Conservation (phyloP, 64 coral and sea anemone species). For the Orbicella faveolata region DNA sequence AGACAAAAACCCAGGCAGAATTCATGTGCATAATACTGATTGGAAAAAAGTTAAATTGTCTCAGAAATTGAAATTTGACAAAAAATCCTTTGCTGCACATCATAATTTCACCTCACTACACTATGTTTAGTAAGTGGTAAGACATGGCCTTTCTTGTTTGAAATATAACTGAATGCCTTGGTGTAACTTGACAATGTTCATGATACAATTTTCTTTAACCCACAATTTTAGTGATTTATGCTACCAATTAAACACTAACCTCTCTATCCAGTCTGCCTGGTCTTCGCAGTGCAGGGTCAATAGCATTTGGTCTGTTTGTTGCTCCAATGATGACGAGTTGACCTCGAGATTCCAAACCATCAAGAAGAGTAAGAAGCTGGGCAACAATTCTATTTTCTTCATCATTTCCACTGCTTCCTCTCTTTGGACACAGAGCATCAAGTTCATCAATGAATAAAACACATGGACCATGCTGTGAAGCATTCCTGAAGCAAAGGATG, state of each 20-base stretch:
- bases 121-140: too few species aligned
- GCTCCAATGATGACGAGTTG: constrained; percentile 86
- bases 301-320: constrained; percentile 97
- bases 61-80: too few species aligned
- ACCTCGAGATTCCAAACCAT: constrained; percentile 71
- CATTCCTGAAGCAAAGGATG: constrained; percentile 42
- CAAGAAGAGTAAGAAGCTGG: constrained; percentile 93
- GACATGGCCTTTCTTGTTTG: too few species aligned
- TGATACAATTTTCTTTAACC: too few species aligned
- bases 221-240: too few species aligned
- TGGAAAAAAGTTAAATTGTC: too few species aligned
- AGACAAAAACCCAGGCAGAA: too few species aligned
- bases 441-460: constrained; percentile 99
- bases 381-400: constrained; percentile 91
- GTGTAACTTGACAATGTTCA: too few species aligned
- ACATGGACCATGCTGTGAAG: constrained; percentile 75
- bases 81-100: too few species aligned
- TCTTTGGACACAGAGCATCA: constrained; percentile 92
- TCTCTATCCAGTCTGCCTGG: constrained; percentile 99
- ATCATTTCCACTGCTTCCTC: constrained; percentile 78
- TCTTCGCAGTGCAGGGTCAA: constrained; percentile 92
- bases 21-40: too few species aligned
- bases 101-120: too few species aligned
- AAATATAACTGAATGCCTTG: too few species aligned
- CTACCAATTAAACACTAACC: background rate